Evolutionary conservation across 2,797 vertebrate species (phyloP).

Genomic region (Ara ararauna): DNA sequence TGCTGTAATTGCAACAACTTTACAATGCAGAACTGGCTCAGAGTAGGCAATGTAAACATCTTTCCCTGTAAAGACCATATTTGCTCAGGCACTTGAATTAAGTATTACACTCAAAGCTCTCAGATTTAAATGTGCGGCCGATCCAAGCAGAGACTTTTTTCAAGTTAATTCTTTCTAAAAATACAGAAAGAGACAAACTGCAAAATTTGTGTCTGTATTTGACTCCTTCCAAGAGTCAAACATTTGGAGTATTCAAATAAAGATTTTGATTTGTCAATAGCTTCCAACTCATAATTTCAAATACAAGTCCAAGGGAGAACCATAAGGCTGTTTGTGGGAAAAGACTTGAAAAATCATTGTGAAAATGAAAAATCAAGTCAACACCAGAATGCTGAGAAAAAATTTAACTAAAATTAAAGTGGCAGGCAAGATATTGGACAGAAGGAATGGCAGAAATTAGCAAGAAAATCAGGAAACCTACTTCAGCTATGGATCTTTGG

Average conservation of each 20-base stretch:
- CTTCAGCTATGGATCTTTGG: neutral
- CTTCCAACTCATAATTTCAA: neutral
- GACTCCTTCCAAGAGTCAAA: neutral
- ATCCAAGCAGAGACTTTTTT: neutral
- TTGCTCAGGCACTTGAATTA: neutral
- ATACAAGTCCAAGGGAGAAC: neutral
- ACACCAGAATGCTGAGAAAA: neutral
- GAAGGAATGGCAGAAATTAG: neutral
- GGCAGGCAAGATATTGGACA: neutral
- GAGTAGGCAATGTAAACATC: neutral
- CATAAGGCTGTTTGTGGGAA: neutral
- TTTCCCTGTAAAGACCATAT: neutral
- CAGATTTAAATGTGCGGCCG: neutral
- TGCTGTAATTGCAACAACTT: neutral
- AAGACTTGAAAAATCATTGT: neutral
- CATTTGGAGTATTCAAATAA: neutral
- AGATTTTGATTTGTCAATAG: neutral
- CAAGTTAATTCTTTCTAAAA: neutral
- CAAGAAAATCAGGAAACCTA: neutral
- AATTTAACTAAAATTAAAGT: neutral
- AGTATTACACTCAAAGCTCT: neutral
- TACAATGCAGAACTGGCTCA: neutral
- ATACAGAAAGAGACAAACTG: neutral
- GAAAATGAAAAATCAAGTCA: neutral
- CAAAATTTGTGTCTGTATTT: neutral